These are phyloP conservation scores for Sisyra nigra DNA, from an alignment of 2,888 invertebrate genomes.

Conservation along the genomic window DNA sequence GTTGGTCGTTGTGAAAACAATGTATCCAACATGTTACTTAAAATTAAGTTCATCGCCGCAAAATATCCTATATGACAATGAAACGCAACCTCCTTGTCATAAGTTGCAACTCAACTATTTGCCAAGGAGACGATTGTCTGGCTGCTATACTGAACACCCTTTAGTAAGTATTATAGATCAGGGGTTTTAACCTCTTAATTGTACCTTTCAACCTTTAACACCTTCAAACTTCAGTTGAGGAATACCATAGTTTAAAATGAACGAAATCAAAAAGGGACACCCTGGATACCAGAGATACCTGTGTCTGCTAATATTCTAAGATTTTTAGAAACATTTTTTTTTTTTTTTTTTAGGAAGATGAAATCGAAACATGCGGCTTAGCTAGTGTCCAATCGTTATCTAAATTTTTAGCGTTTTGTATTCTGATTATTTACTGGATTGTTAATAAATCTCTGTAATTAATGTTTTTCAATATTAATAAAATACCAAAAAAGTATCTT, in stretches of 20 bases:
- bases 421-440: background rate
- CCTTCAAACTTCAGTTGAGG: too few species aligned
- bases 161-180: slow-evolving; percentile 41
- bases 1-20: slow-evolving; percentile 51
- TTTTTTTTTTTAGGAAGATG: slow-evolving; percentile 25
- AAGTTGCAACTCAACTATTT: slow-evolving; percentile 55
- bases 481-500: too few species aligned
- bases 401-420: background rate
- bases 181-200: too few species aligned
- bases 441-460: background rate
- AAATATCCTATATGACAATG: slow-evolving; percentile 28
- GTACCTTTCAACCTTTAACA: too few species aligned
- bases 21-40: slow-evolving; percentile 30
- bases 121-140: slow-evolving; percentile 47
- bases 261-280: too few species aligned
- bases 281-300: too few species aligned
- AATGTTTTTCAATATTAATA: background rate
- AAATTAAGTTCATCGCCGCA: slow-evolving; percentile 32
- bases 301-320: slow-evolving; percentile 8
- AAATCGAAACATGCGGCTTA: slow-evolving; percentile 29
- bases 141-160: slow-evolving; percentile 62
- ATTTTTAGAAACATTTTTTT: slow-evolving; percentile 7
- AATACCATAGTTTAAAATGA: slow-evolving; percentile 6
- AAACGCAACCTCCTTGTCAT: slow-evolving; percentile 50
- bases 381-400: slow-evolving; percentile 4